A percentile compares a stretch with the other conserved stretches of the same genome.
Conservation (phyloP, 53 echinoderm and acorn worm species). For the Holothuria scabra region DNA sequence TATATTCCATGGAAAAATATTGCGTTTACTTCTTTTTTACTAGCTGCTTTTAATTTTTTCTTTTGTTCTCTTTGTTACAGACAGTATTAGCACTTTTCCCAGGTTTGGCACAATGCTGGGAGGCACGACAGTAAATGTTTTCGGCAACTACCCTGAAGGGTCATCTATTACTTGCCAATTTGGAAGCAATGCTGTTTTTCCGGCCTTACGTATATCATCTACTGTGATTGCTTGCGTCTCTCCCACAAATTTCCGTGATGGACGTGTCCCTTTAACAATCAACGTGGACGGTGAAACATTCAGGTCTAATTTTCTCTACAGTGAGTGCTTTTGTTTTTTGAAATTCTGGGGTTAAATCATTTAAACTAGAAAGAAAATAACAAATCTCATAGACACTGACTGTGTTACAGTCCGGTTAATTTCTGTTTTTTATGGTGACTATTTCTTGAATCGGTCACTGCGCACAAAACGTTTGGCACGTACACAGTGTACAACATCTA, state of each 20-base stretch:
- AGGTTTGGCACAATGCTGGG: constrained; percentile 30
- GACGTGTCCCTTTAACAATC: not conserved
- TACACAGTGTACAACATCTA: too few species aligned
- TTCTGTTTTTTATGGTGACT: too few species aligned
- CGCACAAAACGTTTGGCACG: too few species aligned
- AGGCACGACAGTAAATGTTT: not conserved
- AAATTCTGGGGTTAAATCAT: too few species aligned
- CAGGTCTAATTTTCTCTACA: constrained; percentile 7
- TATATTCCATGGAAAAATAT: too few species aligned
- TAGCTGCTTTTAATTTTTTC: too few species aligned
- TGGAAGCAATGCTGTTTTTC: not conserved
- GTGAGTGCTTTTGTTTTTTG: constrained; percentile 8
- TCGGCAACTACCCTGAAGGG: not conserved
- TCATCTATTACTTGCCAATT: constrained; percentile 7
- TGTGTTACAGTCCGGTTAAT: too few species aligned
- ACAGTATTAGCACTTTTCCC: not conserved
- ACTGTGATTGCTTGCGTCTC: not conserved
- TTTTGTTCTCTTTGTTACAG: too few species aligned
- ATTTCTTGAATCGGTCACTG: too few species aligned
- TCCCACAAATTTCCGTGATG: constrained; percentile 6
- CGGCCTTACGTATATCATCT: not conserved
- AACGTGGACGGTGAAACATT: not conserved
- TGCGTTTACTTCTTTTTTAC: too few species aligned
- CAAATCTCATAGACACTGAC: too few species aligned
- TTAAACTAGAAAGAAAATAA: too few species aligned